Evolutionary conservation across 2,113 vertebrate genomes (phyloP).

Genomic region (Coptodon bakossiorum): DNA sequence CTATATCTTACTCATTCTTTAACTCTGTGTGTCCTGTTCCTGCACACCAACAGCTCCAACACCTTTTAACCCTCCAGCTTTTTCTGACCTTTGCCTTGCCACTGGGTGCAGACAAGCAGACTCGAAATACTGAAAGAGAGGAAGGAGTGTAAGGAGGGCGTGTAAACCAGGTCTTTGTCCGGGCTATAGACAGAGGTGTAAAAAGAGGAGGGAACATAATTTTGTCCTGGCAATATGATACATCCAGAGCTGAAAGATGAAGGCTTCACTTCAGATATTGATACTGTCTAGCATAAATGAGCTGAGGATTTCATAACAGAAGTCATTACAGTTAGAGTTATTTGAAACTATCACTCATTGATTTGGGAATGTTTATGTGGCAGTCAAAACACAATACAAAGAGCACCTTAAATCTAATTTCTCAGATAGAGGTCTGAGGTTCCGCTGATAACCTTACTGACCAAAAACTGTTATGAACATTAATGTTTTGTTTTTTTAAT

Average conservation of each 20-base stretch:
- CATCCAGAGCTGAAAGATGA: constrained; percentile 13
- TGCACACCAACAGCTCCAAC: too few relatives aligned
- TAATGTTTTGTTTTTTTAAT: neutral
- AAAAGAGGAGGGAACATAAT: constrained; percentile 40
- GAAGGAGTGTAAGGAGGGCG: constrained; percentile 13
- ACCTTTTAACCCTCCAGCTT: too few relatives aligned
- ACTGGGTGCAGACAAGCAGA: too few relatives aligned
- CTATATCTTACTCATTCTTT: too few relatives aligned
- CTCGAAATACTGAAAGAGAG: constrained; percentile 35
- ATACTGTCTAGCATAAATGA: constrained; percentile 1
- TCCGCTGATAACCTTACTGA: neutral
- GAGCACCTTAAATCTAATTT: neutral
- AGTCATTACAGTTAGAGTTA: constrained; percentile 14
- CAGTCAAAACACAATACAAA: neutral
- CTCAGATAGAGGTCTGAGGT: neutral
- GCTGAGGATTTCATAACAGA: neutral
- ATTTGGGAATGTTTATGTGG: neutral
- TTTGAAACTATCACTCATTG: neutral
- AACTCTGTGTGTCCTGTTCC: too few relatives aligned
- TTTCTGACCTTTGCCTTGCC: too few relatives aligned
- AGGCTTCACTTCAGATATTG: constrained; percentile 9
- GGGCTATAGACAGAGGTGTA: constrained; percentile 38
- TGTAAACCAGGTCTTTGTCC: constrained; percentile 49
- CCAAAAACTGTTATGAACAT: neutral
- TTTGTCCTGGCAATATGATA: constrained; percentile 52